Conservation (phyloP, 2,888 invertebrate species). For the Dasysyrphus tricinctus region DNA sequence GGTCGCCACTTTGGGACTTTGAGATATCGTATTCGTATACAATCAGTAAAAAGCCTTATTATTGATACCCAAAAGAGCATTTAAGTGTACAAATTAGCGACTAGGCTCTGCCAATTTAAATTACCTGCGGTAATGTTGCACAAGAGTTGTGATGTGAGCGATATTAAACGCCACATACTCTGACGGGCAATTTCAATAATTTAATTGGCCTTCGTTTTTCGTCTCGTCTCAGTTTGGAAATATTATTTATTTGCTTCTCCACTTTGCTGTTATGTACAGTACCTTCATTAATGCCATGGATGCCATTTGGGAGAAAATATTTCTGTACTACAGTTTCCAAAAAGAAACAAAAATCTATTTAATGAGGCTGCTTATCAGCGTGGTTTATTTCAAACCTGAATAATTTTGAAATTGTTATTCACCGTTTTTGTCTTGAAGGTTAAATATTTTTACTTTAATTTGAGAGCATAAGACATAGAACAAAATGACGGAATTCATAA, state of each 20-base stretch:
- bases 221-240: constrained; percentile 50
- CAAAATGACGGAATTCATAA: too few species aligned
- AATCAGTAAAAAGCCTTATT: constrained; percentile 32
- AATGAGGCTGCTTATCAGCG: neutral
- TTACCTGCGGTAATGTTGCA: constrained; percentile 50
- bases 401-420: neutral
- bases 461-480: too few species aligned
- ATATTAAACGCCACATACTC: constrained; percentile 44
- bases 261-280: neutral
- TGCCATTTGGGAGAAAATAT: neutral
- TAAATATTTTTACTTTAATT: too few species aligned
- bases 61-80: constrained; percentile 60
- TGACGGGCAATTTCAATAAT: constrained; percentile 67
- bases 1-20: constrained; percentile 40
- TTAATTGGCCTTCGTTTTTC: constrained; percentile 67
- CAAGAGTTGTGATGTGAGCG: constrained; percentile 47
- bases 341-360: neutral
- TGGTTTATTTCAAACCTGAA: neutral
- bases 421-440: too few species aligned
- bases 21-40: constrained; percentile 5
- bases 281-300: neutral
- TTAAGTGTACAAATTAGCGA: constrained; percentile 58
- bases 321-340: neutral
- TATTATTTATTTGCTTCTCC: constrained; percentile 42
- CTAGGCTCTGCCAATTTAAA: constrained; percentile 63